phyloP scores from a whole-genome alignment of 2,888 invertebrate genomes.

The Adelphocoris suturalis region DNA sequence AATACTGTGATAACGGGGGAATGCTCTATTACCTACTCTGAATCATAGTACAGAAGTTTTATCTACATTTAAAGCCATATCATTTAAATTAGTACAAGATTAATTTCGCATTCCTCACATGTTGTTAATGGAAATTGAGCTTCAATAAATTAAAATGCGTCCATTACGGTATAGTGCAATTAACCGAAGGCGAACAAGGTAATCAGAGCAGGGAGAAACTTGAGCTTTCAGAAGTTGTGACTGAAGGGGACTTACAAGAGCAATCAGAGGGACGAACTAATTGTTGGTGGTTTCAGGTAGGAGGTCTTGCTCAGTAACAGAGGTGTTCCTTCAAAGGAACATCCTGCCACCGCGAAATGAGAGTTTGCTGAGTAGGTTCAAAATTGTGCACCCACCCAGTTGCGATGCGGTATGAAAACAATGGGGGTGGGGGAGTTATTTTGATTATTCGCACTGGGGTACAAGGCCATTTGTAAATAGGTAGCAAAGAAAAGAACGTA shows the following conservation, averaged over 20 bases:
- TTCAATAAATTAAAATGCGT: background rate
- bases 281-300: constrained; percentile 2
- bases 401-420: background rate
- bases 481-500: too few relatives aligned
- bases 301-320: constrained; percentile 9
- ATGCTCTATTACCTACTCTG: too few relatives aligned
- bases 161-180: constrained; percentile 9
- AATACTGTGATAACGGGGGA: too few relatives aligned
- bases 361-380: background rate
- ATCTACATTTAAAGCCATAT: too few relatives aligned
- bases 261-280: constrained; percentile 14
- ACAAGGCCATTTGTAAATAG: too few relatives aligned
- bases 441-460: background rate
- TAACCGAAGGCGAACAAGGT: background rate
- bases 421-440: background rate
- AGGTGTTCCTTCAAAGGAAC: background rate
- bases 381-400: background rate
- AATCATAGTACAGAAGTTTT: too few relatives aligned
- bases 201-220: background rate
- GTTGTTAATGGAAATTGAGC: background rate
- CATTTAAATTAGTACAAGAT: too few relatives aligned
- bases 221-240: constrained; percentile 11
- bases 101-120: too few relatives aligned
- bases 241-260: constrained; percentile 20
- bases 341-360: background rate